Percentiles rank a stretch among this genome's conserved stretches.
phyloP scores from a whole-genome alignment of 2,797 vertebrate species.

The Propithecus deckenii region DNA sequence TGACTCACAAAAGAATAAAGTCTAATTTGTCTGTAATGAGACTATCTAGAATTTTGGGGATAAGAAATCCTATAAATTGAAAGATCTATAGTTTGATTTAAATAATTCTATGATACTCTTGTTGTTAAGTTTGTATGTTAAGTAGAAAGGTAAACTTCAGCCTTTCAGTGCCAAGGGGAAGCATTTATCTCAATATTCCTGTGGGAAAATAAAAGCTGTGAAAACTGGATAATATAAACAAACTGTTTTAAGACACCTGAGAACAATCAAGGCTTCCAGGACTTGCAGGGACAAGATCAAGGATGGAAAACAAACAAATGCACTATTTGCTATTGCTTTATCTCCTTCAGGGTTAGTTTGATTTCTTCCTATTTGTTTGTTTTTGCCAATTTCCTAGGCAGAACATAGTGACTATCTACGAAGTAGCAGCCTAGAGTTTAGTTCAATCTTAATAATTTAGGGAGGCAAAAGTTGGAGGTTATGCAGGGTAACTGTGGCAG shows the following conservation, averaged over 20 bases:
- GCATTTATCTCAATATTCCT: not conserved
- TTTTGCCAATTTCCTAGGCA: not conserved
- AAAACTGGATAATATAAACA: not conserved
- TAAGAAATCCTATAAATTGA: not conserved
- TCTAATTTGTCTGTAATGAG: not conserved
- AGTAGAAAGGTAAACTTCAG: not conserved
- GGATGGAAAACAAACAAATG: not conserved
- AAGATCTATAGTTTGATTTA: too few species aligned
- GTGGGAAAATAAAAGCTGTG: not conserved
- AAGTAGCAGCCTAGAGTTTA: not conserved
- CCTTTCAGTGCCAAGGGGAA: not conserved
- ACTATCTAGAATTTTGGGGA: not conserved
- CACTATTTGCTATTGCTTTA: not conserved
- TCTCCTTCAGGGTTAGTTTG: not conserved
- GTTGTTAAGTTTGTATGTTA: not conserved
- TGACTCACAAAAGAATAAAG: not conserved
- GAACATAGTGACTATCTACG: too few species aligned
- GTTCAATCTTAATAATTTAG: not conserved
- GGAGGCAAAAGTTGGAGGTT: not conserved
- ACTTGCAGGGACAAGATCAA: not conserved
- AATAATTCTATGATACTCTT: not conserved
- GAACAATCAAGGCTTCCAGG: not conserved
- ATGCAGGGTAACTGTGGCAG: not conserved
- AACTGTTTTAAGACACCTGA: not conserved
- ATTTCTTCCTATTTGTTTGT: not conserved